Percentiles rank a stretch among this genome's conserved stretches.
Conservation (phyloP, 2,113 vertebrate species). For the Vicugna pacos region DNA sequence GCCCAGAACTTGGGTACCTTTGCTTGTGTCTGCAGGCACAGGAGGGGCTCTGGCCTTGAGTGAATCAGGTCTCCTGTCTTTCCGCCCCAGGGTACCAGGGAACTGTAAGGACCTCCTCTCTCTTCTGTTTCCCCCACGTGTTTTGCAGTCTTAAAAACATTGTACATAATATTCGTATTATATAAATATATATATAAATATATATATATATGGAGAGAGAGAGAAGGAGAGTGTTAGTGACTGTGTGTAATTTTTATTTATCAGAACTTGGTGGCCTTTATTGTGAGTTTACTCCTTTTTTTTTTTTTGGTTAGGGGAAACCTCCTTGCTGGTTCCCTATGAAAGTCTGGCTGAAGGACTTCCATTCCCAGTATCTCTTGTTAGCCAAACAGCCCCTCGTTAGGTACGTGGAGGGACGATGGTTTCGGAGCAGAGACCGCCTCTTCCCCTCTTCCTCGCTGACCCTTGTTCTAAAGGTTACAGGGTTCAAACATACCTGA, state of each 20-base stretch:
- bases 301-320: neutral
- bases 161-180: conserved; percentile 59
- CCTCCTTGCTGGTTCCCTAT: neutral
- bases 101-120: neutral
- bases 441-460: neutral
- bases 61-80: too few species aligned
- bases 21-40: neutral
- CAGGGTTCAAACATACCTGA: conserved; percentile 74
- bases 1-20: neutral
- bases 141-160: conserved; percentile 52
- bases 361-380: neutral
- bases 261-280: conserved; percentile 75
- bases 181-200: neutral
- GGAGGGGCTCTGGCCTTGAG: neutral
- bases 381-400: conserved; percentile 60
- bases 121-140: neutral
- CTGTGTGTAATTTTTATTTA: conserved; percentile 58
- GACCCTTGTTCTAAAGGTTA: conserved; percentile 68
- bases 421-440: neutral
- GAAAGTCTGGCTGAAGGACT: conserved; percentile 10
- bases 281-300: neutral
- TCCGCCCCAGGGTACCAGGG: neutral
- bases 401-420: neutral
- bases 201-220: neutral
- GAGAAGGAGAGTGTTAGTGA: neutral